Base-by-base conservation (phyloP, 2,113 vertebrate species). In the Lampris incognitus region DNA sequence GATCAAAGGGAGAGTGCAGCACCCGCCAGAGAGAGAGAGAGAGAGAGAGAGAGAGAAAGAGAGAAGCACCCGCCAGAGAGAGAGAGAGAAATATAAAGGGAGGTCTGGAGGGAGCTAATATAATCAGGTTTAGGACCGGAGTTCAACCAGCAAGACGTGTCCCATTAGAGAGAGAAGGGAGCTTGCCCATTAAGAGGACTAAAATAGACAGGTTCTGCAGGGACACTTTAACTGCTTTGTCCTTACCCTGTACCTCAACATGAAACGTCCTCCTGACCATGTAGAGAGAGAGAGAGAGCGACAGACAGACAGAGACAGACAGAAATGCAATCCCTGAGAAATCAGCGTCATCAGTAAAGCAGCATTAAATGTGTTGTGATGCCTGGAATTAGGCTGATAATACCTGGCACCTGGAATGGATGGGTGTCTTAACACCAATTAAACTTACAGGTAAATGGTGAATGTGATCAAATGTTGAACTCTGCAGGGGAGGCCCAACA, bases 391-490 rank as follows among this genome's bases (percentile, higher is more conserved):
- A 87, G 67, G 24, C 72, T 68, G 83, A 86, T 91, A 82, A 87
- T 85, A 88, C 88, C 77, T 81, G 73, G 66, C 85, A 88, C 81
- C 78, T 88, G 80, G 88, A 83, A 83, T 72, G 82, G 73, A 88
- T 89, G 11, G 66, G 24, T 81, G 74, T 61, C 41, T 1, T 1
- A 85, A 87, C 72, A 78, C 79, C 83, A 82, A 84, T 91, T 86
- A 79, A 85, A 84, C 67, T 59, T 67, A 5, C 74, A 69, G 82
- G 64, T 36, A 74, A 72, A 86, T 24, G 24, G 24, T 24, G 24
- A 24, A 24, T 24, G 71, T 80, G 69, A 89, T 81, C 85, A 86
- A 76, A 87, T 84, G 81, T 72, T 81, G 9, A 64, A 59, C 56
- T 73, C 67, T 67, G 78, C 51, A 46, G 69, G 55, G 24, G 51